phyloP scores from a whole-genome alignment of 1,140 invertebrate genomes.

The Lucilia sericata region DNA sequence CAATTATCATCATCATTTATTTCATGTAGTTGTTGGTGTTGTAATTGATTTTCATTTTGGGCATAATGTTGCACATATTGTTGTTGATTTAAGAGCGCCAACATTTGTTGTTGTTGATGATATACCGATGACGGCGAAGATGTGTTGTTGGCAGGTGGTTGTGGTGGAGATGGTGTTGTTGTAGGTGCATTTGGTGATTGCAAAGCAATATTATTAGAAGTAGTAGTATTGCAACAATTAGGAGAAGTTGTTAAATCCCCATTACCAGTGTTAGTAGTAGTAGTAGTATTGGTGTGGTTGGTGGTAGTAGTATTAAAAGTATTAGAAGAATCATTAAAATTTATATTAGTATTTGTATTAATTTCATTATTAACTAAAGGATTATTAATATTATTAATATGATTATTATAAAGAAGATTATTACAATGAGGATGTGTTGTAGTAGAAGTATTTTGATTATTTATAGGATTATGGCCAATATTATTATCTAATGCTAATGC shows the following conservation, averaged over 20 bases:
- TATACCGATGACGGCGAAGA: neutral
- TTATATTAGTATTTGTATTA: slow-evolving; percentile 53
- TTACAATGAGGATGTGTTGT: neutral
- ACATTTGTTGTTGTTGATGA: slow-evolving; percentile 58
- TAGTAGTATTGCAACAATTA: slow-evolving; percentile 40
- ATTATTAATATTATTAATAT: slow-evolving; percentile 34
- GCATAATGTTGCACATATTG: slow-evolving; percentile 27
- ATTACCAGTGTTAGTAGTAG: slow-evolving; percentile 63
- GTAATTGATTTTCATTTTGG: slow-evolving; percentile 13
- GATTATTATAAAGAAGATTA: slow-evolving; percentile 19
- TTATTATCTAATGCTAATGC: slow-evolving; percentile 47
- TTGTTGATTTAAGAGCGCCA: slow-evolving; percentile 60
- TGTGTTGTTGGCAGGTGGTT: neutral
- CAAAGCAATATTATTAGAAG: slow-evolving; percentile 6
- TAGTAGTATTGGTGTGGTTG: slow-evolving; percentile 46
- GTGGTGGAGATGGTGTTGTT: neutral
- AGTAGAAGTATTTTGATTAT: slow-evolving; percentile 47
- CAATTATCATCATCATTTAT: slow-evolving; percentile 30
- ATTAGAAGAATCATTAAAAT: slow-evolving; percentile 63
- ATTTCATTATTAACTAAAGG: slow-evolving; percentile 32
- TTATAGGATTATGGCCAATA: slow-evolving; percentile 46
- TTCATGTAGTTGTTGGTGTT: neutral
- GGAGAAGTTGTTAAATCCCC: slow-evolving; percentile 13
- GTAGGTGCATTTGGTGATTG: neutral
- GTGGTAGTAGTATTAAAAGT: slow-evolving; percentile 65